Evolutionary conservation across 2,797 vertebrate genomes (phyloP).

Genomic region (Pangasius larnaudii): DNA sequence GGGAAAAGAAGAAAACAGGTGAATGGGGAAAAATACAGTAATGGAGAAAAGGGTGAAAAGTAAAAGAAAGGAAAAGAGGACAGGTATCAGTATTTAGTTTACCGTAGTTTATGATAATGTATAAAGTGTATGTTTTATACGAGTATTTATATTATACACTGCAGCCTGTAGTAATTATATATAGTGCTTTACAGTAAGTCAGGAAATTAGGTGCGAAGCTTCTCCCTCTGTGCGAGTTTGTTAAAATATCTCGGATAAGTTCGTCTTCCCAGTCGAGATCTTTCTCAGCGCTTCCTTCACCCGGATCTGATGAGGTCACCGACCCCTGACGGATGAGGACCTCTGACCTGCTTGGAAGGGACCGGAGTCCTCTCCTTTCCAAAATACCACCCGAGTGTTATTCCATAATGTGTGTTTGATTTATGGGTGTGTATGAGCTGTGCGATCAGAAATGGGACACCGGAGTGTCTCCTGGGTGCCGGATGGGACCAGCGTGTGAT

Average conservation of each 20-base stretch:
- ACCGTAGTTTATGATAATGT: too few species aligned
- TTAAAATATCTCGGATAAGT: neutral
- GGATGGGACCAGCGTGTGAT: conserved; percentile 69
- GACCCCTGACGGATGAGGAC: neutral
- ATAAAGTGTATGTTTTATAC: neutral
- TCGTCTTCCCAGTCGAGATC: neutral
- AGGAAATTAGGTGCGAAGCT: neutral
- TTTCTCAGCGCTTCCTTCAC: conserved; percentile 5
- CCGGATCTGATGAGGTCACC: conserved; percentile 14
- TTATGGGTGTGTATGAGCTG: conserved; percentile 21
- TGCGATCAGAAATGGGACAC: conserved; percentile 53
- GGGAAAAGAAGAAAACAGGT: neutral
- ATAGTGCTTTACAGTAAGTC: neutral
- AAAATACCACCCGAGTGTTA: conserved; percentile 1
- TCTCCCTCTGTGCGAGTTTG: neutral
- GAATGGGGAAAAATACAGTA: neutral
- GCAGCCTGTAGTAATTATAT: neutral
- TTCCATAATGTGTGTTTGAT: conserved; percentile 34
- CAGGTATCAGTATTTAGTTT: neutral
- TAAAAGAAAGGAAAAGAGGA: neutral
- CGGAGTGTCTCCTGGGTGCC: conserved; percentile 53
- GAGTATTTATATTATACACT: neutral
- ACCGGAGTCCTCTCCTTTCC: conserved; percentile 20
- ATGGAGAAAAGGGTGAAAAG: neutral
- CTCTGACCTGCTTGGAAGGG: conserved; percentile 25